Evolutionary conservation across 2,113 vertebrate genomes (phyloP), one percentile per base, ranked within the genome.

Genomic region (Sprattus sprattus): DNA sequence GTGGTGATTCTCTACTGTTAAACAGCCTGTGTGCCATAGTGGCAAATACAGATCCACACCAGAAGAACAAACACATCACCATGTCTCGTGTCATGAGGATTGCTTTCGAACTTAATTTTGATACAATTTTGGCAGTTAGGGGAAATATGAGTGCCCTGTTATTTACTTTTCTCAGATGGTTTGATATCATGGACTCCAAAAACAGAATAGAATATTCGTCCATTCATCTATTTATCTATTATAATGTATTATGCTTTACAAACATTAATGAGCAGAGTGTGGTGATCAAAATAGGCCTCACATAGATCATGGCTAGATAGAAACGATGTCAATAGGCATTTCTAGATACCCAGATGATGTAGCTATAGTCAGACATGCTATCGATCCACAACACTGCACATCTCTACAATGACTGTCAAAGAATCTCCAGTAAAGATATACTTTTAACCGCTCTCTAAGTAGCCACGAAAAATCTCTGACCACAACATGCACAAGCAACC

Each of bases 1-100:
- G 82, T 90, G 46, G 13, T 71, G n/a, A 32, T 28, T 10, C 28
- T 13, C 10, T 25, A 32, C 64, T 71, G 8, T 11, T 11, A 32
- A 16, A 32, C 64, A 71, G 64, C 64, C n/a, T 82, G 39, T 81
- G 67, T 85, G 81, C 67, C 81, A 64, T 8, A 52, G n/a, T 49
- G 20, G 25, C 25, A 80, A 87, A 88, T 67, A 81, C 71, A 83
- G 57, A 71, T 32, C 8, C 13, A 13, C 64, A 71, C 13, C 13
- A 54, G 11, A 54, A 54, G 52, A 54, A 16, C 52, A 13, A 52
- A 16, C 15, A 54, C 16, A 16, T 54, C 13, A 4, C 52, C 16
- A 13, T 54, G 52, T 32, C n/a, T 28, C 22, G n/a, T 25, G 60
- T 64, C n/a, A n/a, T n/a, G n/a, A n/a, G 60, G 22, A 64, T 64